phyloP scores from a whole-genome alignment of 2,888 invertebrate genomes.

The Ormia ochracea region DNA sequence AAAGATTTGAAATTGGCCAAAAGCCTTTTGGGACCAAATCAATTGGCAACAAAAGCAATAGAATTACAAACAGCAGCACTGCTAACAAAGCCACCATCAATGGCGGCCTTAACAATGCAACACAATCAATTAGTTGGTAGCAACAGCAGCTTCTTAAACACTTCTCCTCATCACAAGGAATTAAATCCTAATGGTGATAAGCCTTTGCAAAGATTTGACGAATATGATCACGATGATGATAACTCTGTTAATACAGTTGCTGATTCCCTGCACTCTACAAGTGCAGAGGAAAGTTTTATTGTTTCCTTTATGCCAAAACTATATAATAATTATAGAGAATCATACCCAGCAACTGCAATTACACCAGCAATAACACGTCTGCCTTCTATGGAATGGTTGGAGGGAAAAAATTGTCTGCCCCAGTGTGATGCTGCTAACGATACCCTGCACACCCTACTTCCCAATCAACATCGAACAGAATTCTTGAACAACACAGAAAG shows the following conservation, averaged over 20 bases:
- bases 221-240: not conserved
- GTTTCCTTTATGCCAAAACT: conserved; percentile 21
- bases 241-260: no score
- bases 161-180: conserved; percentile 17
- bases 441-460: conserved; percentile 8
- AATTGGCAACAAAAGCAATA: conserved; percentile 59
- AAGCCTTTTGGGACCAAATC: conserved; percentile 57
- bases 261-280: not conserved
- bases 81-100: conserved; percentile 29
- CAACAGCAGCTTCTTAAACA: conserved; percentile 27
- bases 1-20: conserved; percentile 55
- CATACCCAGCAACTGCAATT: conserved; percentile 49
- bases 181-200: conserved; percentile 5
- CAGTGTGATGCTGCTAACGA: conserved; percentile 46
- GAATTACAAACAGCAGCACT: conserved; percentile 10
- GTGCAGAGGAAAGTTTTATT: conserved; percentile 5
- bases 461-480: conserved; percentile 46
- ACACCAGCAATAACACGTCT: conserved; percentile 38
- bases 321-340: conserved; percentile 44
- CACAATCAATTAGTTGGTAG: conserved; percentile 46
- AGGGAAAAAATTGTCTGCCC: conserved; percentile 57
- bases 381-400: conserved; percentile 49
- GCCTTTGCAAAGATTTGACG: conserved; percentile 26
- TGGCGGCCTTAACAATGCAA: conserved; percentile 31
- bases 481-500: conserved; percentile 10